Conservation (phyloP, 2,113 vertebrate genomes). For the Chrysochloris asiatica region DNA sequence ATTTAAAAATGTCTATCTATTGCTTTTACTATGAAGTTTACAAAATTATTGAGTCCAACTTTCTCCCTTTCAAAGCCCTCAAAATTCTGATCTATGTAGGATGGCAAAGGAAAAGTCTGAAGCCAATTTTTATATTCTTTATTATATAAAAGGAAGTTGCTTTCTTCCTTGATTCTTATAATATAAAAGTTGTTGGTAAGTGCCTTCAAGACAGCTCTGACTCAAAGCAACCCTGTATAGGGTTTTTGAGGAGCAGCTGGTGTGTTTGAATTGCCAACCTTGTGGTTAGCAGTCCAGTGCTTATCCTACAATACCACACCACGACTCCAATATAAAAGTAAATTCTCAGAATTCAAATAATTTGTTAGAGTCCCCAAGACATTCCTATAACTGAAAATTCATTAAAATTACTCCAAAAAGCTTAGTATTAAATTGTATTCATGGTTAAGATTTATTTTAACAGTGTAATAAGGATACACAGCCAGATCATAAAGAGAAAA, state of each 20-base stretch:
- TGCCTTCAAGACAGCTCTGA: no score
- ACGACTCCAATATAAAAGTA: background rate
- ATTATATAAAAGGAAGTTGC: background rate
- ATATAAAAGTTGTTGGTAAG: no score
- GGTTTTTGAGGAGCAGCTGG: no score
- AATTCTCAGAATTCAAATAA: slow-evolving; percentile 19
- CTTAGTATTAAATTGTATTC: background rate
- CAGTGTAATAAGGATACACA: background rate
- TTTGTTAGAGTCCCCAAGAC: background rate
- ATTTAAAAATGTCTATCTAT: background rate
- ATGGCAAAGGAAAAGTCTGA: background rate
- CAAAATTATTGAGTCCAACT: background rate
- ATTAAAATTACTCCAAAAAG: slow-evolving; percentile 29
- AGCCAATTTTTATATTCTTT: slow-evolving; percentile 7
- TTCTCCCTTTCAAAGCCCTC: background rate
- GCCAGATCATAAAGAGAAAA: background rate
- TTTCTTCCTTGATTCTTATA: background rate
- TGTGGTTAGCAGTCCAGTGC: no score
- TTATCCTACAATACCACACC: no score
- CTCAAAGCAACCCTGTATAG: no score
- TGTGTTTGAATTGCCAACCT: no score
- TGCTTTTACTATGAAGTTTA: background rate
- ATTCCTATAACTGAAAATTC: slow-evolving; percentile 18
- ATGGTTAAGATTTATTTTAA: background rate
- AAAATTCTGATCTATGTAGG: background rate